Evolutionary conservation across 2,797 vertebrate genomes (phyloP), one percentile per base, ranked within the genome.

Genomic region (Coluber constrictor): DNA sequence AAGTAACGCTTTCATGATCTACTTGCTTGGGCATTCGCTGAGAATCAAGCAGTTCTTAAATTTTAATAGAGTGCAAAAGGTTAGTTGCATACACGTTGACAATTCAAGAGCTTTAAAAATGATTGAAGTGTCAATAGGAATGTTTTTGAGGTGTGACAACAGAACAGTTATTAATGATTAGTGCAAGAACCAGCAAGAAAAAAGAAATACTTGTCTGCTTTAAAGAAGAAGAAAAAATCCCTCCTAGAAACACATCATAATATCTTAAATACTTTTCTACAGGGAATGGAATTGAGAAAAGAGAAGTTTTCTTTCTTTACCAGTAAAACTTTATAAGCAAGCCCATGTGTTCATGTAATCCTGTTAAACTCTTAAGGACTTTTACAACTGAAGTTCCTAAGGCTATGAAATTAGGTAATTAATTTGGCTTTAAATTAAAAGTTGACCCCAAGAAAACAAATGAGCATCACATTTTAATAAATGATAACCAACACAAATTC

Each of bases 61-160:
- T 97, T 97, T 98, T 98, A 98, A 98, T 98, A 96, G 98, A 97
- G 98, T 97, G 96, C 96, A 97, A 97, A 97, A 98, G 97, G 97
- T 97, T 96, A 97, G 95, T 97, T 97, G 97, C 97, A 97, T 97
- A 97, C 95, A 97, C 91, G 94, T 90, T 18, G 55, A 97, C 97
- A 97, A 96, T 97, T 97, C 96, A 96, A 96, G 97, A 97, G 98
- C 97, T 98, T 98, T 98, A 97, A 96, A 97, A 98, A 97, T 96
- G 94, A 98, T 95, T 97, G 96, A 97, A 96, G 97, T 95, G 97
- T 98, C 97, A 97, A 97, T 97, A 97, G 96, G 96, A 97, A 97
- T 97, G 97, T 97, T 97, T 97, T 96, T 96, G 97, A 98, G 97
- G 97, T 97, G 97, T 98, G 97, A 97, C 96, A 97, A 96, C 96